Conservation (phyloP, 2,113 vertebrate genomes). For the Pachycephala philippinensis region DNA sequence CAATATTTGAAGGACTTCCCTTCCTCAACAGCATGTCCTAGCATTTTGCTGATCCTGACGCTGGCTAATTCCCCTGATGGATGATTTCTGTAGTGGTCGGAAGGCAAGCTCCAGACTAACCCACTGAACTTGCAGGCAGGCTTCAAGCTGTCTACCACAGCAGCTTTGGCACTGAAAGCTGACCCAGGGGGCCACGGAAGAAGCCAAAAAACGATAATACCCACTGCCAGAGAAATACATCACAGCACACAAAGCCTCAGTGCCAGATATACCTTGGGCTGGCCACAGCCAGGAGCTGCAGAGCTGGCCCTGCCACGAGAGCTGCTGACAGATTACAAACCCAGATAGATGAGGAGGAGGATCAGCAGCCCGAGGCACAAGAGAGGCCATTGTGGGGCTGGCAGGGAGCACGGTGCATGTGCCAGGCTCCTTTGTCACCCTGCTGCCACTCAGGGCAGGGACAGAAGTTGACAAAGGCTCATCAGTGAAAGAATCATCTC, state of each 20-base stretch:
- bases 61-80: constrained; percentile 19
- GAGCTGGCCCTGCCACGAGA: not conserved
- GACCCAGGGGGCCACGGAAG: not conserved
- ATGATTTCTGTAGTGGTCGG: constrained; percentile 47
- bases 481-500: constrained; percentile 34
- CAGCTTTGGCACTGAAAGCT: constrained; percentile 31
- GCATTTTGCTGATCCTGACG: not conserved
- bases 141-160: constrained; percentile 16
- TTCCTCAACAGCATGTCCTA: not conserved
- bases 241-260: constrained; percentile 25
- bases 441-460: constrained; percentile 44
- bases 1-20: not conserved
- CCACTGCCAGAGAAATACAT: constrained; percentile 27
- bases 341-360: constrained; percentile 48
- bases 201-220: not conserved
- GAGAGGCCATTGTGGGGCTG: constrained; percentile 62
- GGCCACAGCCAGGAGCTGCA: constrained; percentile 45
- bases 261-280: constrained; percentile 66
- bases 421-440: constrained; percentile 68
- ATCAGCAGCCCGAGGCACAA: constrained; percentile 39
- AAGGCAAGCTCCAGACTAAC: constrained; percentile 49
- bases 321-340: constrained; percentile 37
- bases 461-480: not conserved
- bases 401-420: not conserved
- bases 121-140: constrained; percentile 25